These are phyloP conservation scores for Chesias legatella DNA, from an alignment of 2,888 invertebrate species.

Conservation along the genomic window DNA sequence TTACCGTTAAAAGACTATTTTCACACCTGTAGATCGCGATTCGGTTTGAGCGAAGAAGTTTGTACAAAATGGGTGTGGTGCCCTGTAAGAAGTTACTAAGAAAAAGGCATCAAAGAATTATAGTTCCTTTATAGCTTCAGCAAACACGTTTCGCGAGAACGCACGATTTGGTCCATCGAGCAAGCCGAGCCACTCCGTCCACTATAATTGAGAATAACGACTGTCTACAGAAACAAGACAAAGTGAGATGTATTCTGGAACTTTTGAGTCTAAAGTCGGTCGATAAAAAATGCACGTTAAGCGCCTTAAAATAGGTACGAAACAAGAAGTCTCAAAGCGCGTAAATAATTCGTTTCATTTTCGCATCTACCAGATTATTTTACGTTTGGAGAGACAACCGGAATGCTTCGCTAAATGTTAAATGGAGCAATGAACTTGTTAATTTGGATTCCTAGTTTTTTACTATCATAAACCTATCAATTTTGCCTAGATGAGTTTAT, in stretches of 20 bases:
- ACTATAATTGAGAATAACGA: constrained; percentile 48
- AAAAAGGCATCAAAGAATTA: constrained; percentile 31
- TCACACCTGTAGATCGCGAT: too few species aligned
- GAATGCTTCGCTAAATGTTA: constrained; percentile 58
- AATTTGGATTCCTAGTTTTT: constrained; percentile 37
- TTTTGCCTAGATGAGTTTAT: constrained; percentile 13
- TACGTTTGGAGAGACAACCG: constrained; percentile 62
- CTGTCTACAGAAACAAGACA: constrained; percentile 36
- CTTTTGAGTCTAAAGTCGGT: constrained; percentile 50
- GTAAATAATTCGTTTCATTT: constrained; percentile 71
- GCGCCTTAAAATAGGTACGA: constrained; percentile 51
- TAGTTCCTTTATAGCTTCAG: constrained; percentile 63
- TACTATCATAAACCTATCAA: constrained; percentile 27
- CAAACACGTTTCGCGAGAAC: constrained; percentile 62
- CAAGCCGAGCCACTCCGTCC: constrained; percentile 41
- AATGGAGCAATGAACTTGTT: constrained; percentile 65
- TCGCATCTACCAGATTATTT: constrained; percentile 61
- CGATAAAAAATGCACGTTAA: constrained; percentile 42
- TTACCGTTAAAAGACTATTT: too few species aligned
- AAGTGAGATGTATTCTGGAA: constrained; percentile 46
- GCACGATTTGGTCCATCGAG: constrained; percentile 55
- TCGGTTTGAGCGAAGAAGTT: too few species aligned
- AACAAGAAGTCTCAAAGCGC: constrained; percentile 61
- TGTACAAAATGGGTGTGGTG: too few species aligned
- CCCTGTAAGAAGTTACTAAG: too few species aligned